These are phyloP conservation scores for Anseranas semipalmata DNA, from an alignment of 2,113 vertebrate species.

Conservation along the genomic window DNA sequence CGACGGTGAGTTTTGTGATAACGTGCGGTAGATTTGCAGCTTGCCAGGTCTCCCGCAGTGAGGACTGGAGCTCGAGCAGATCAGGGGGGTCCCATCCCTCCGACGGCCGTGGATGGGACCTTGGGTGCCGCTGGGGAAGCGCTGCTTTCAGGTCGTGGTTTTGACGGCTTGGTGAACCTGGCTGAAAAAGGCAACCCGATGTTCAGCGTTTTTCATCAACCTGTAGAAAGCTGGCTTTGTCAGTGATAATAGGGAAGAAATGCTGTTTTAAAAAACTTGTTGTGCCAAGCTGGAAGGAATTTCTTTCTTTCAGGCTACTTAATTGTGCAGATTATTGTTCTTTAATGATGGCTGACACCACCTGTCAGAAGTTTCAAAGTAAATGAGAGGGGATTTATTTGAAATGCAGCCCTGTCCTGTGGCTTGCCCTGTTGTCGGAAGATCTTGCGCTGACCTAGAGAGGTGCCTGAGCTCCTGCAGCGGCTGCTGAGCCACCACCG, in stretches of 20 bases:
- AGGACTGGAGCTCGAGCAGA: background rate
- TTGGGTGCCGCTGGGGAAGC: background rate
- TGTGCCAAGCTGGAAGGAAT: background rate
- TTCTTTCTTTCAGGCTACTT: background rate
- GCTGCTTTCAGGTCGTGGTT: background rate
- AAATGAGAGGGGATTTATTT: background rate
- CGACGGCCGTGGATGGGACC: background rate
- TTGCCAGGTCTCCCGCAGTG: background rate
- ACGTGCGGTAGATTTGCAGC: background rate
- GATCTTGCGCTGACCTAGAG: background rate
- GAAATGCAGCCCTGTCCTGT: background rate
- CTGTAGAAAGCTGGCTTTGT: background rate
- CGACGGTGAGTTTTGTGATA: conserved; percentile 9
- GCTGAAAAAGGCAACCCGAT: background rate
- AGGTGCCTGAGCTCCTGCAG: background rate
- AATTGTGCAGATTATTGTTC: background rate
- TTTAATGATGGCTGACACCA: background rate
- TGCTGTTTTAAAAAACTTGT: background rate
- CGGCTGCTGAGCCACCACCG: background rate
- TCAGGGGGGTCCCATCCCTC: background rate
- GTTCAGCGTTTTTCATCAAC: background rate
- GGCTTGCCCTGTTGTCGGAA: background rate
- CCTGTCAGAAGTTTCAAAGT: background rate
- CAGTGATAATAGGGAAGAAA: background rate
- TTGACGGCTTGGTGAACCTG: background rate